Percentiles rank a stretch among this genome's conserved stretches.
Conservation (phyloP, 2,797 vertebrate genomes). For the Poecilia velifera region DNA sequence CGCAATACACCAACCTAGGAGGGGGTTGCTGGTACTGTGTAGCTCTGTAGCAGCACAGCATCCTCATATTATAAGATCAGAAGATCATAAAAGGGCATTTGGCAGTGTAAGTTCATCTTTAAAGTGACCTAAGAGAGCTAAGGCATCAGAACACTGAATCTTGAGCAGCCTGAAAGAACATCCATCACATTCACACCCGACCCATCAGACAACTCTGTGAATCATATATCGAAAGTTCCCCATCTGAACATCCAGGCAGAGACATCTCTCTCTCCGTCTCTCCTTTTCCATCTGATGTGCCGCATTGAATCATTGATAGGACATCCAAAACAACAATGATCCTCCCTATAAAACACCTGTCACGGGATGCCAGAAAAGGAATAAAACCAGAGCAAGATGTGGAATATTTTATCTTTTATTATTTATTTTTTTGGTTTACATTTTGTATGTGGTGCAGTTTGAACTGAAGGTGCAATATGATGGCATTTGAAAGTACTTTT, state of each 20-base stretch:
- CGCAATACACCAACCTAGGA: background rate
- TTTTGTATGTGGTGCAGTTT: constrained; percentile 35
- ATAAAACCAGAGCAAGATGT: constrained; percentile 39
- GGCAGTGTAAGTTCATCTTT: constrained; percentile 25
- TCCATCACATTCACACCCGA: constrained; percentile 66
- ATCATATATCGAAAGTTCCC: constrained; percentile 79
- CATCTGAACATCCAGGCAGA: constrained; percentile 63
- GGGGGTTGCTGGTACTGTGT: background rate
- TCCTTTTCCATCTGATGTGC: constrained; percentile 72
- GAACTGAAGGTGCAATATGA: background rate
- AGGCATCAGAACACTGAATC: constrained; percentile 51
- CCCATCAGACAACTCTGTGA: constrained; percentile 75
- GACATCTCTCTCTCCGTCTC: constrained; percentile 69
- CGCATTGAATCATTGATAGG: constrained; percentile 83
- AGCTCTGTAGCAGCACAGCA: constrained; percentile 13
- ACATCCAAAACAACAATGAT: constrained; percentile 78
- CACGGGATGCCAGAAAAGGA: constrained; percentile 63
- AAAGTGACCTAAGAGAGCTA: constrained; percentile 50
- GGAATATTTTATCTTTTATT: constrained; percentile 9
- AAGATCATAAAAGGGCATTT: constrained; percentile 52
- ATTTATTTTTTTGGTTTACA: constrained; percentile 35
- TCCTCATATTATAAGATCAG: constrained; percentile 37
- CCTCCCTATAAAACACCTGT: constrained; percentile 79
- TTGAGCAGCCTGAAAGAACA: constrained; percentile 52
- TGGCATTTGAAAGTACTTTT: background rate